Percentiles rank a stretch among this genome's conserved stretches.
These are phyloP conservation scores for Plagodis dolabraria DNA, from an alignment of 2,888 invertebrate species.

Conservation along the genomic window DNA sequence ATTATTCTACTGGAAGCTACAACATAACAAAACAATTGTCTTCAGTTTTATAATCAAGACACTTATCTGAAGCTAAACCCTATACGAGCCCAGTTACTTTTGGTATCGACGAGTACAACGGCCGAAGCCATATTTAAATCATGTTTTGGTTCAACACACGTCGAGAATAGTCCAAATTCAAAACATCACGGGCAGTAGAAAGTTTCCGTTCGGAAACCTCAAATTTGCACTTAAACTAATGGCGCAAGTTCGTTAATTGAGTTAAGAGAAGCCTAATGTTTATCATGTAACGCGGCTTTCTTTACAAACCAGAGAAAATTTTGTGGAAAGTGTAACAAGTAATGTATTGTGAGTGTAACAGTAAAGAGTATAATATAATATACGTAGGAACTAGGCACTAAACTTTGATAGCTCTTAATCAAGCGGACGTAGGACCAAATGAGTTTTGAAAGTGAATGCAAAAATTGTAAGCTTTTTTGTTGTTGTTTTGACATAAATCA, in stretches of 20 bases:
- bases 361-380: no score
- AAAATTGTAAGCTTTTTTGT: no score
- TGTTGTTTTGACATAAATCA: no score
- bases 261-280: slow-evolving; percentile 32
- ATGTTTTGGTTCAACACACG: slow-evolving; percentile 14
- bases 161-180: slow-evolving; percentile 14
- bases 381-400: no score
- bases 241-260: slow-evolving; percentile 35
- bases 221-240: slow-evolving; percentile 28
- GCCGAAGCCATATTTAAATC: not conserved
- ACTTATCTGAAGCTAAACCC: no score
- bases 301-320: slow-evolving; percentile 18
- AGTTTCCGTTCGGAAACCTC: slow-evolving; percentile 17
- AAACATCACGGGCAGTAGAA: slow-evolving; percentile 18
- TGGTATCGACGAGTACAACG: not conserved
- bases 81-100: not conserved
- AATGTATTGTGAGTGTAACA: no score
- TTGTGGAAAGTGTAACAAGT: slow-evolving; percentile 7
- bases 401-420: no score
- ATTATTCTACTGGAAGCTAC: no score
- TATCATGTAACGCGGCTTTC: slow-evolving; percentile 16
- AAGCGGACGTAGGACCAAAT: no score
- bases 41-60: no score
- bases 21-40: no score
- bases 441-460: no score